Base-by-base conservation (phyloP, 1,140 invertebrate genomes). In the Zaprionus taronus region DNA sequence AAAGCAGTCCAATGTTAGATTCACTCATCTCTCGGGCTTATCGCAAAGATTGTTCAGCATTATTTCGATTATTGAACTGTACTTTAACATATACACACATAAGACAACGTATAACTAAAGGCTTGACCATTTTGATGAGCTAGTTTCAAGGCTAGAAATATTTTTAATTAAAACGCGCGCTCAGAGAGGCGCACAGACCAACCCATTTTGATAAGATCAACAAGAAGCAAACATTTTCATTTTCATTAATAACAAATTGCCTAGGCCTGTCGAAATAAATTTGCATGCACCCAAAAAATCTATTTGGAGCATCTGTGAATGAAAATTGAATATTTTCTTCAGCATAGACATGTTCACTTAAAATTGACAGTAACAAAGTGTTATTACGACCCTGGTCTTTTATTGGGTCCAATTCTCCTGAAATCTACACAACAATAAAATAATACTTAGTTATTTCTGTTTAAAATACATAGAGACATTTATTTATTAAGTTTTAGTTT, bases 181-280 rank as follows among this genome's bases (percentile, higher is more conserved):
- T 72, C 36, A 15, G 36, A 65, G 53, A 66, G 72, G 24, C 44
- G 17, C 62, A 55, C 7, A 51, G 34, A 64, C 38, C 61, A 76
- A 75, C 85, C 79, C 64, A 90, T 60, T 71, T 90, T 85, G 85
- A 90, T 90, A 82, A 80, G 72, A 90, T 90, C 85, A 74, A 63
- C 70, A 68, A 78, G 44, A 70, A 63, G 57, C 64, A 63, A 63
- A 73, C 60, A n/a, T 47, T 47, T 47, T 17, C 41, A 47, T 65
- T 76, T 76, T 76, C 55, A 76, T 76, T 76, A 60, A 71, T 22
- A 49, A 63, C 24, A 69, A 82, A 71, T 64, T 67, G 77, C 34
- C 28, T 64, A 61, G 66, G 71, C 65, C 67, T 76, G 72, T 79
- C 72, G 49, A 86, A 79, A 84, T 77, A 85, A 90, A 84, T 89